A percentile compares a stretch with the other conserved stretches of the same genome.
These are phyloP conservation scores for Labroides dimidiatus DNA, from an alignment of 2,797 vertebrate genomes.

Conservation along the genomic window DNA sequence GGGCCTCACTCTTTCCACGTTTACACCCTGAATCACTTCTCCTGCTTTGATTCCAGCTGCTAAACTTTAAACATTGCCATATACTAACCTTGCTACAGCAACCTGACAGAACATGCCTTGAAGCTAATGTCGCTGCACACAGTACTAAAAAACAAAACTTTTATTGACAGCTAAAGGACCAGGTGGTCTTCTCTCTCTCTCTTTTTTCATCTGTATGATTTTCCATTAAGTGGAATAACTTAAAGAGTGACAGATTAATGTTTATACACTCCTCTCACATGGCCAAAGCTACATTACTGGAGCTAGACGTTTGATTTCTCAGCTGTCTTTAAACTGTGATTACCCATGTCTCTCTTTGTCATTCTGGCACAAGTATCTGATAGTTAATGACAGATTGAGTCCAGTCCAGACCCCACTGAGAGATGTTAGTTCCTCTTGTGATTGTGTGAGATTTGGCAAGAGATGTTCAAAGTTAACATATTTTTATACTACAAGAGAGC, in stretches of 20 bases:
- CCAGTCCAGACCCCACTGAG: conserved; percentile 27
- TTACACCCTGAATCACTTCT: no score
- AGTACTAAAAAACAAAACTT: no score
- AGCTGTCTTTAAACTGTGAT: conserved; percentile 61
- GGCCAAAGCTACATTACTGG: conserved; percentile 41
- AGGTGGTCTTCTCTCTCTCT: neutral
- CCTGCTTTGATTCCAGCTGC: no score
- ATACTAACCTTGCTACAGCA: no score
- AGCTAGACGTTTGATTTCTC: conserved; percentile 53
- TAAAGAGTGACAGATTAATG: conserved; percentile 53
- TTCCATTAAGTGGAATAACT: conserved; percentile 31
- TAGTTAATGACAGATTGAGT: conserved; percentile 56
- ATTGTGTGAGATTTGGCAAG: conserved; percentile 7
- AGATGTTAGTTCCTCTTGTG: conserved; percentile 21
- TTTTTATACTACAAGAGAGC: neutral
- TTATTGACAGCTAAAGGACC: neutral
- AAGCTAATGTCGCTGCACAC: no score
- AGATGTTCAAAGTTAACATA: conserved; percentile 3
- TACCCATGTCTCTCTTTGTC: conserved; percentile 44
- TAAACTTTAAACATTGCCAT: no score
- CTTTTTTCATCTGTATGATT: conserved; percentile 15
- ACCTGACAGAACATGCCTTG: no score
- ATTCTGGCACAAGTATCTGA: conserved; percentile 27
- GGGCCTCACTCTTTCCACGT: no score
- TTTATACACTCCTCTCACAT: conserved; percentile 46